These are phyloP conservation scores for Aphelenchoides fujianensis DNA, from an alignment of 1,140 invertebrate species.

Conservation along the genomic window DNA sequence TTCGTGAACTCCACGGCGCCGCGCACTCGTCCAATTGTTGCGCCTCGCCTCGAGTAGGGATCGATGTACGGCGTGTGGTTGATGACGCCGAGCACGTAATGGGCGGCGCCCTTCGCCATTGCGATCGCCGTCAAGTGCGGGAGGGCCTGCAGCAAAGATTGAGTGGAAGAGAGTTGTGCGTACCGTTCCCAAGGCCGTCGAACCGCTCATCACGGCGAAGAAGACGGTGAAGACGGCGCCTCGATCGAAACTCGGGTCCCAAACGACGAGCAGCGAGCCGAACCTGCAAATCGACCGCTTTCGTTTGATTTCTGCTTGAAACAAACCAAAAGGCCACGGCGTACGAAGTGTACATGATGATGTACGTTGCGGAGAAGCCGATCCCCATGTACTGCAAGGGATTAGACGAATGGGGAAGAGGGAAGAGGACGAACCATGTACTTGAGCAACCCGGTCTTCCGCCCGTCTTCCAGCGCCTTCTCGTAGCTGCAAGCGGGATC, in stretches of 20 bases:
- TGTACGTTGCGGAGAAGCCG: constrained; percentile 46
- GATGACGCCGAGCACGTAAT: constrained; percentile 23
- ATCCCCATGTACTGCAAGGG: constrained; percentile 58
- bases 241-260: constrained; percentile 56
- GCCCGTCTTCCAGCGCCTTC: constrained; percentile 55
- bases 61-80: constrained; percentile 64
- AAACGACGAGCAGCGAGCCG: constrained; percentile 52
- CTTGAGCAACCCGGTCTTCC: constrained; percentile 56
- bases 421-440: constrained; percentile 24
- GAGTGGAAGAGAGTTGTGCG: too few species aligned
- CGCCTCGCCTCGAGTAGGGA: constrained; percentile 60
- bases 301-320: constrained; percentile 21
- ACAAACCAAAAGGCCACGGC: constrained; percentile 59
- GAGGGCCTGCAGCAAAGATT: not conserved
- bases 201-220: constrained; percentile 60
- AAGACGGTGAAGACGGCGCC: constrained; percentile 62
- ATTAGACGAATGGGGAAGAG: not conserved
- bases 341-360: constrained; percentile 57
- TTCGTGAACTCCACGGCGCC: constrained; percentile 64
- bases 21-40: constrained; percentile 45
- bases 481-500: constrained; percentile 54
- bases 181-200: constrained; percentile 53
- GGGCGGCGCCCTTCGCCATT: not conserved
- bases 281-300: constrained; percentile 44
- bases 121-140: constrained; percentile 5